Evolutionary conservation across 2,113 vertebrate genomes (phyloP).

Genomic region (Anolis carolinensis): DNA sequence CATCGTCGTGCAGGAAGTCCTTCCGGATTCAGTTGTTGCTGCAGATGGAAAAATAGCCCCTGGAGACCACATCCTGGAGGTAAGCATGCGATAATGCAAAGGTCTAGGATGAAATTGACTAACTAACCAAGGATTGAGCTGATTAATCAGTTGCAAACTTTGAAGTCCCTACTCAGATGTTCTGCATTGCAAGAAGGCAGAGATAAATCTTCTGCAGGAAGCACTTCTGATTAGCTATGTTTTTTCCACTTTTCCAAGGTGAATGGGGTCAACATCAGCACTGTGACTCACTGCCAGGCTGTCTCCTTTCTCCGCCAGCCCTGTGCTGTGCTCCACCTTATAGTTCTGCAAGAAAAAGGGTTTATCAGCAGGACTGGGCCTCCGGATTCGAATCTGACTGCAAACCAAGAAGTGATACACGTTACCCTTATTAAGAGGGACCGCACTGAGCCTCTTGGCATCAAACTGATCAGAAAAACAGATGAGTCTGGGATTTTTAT

Average conservation of each 20-base stretch:
- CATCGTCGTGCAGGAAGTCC: constrained; percentile 89
- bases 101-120: not conserved
- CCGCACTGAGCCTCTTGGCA: constrained; percentile 84
- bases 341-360: constrained; percentile 91
- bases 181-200: no score
- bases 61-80: constrained; percentile 92
- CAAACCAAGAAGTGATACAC: constrained; percentile 79
- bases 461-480: constrained; percentile 90
- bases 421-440: constrained; percentile 87
- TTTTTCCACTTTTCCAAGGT: constrained; percentile 72
- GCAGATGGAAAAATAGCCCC: constrained; percentile 87
- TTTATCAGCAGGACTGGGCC: constrained; percentile 77
- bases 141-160: not conserved
- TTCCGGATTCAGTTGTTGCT: constrained; percentile 82
- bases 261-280: constrained; percentile 87
- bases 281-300: constrained; percentile 83
- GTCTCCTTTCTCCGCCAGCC: constrained; percentile 81
- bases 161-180: not conserved
- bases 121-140: not conserved
- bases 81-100: constrained; percentile 49
- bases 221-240: not conserved
- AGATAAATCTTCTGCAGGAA: not conserved
- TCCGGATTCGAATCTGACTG: constrained; percentile 50
- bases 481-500: constrained; percentile 90
- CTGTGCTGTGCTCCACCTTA: constrained; percentile 78